Evolutionary conservation across 1,140 invertebrate species (phyloP).

Genomic region (Gonatopus flavifemur): DNA sequence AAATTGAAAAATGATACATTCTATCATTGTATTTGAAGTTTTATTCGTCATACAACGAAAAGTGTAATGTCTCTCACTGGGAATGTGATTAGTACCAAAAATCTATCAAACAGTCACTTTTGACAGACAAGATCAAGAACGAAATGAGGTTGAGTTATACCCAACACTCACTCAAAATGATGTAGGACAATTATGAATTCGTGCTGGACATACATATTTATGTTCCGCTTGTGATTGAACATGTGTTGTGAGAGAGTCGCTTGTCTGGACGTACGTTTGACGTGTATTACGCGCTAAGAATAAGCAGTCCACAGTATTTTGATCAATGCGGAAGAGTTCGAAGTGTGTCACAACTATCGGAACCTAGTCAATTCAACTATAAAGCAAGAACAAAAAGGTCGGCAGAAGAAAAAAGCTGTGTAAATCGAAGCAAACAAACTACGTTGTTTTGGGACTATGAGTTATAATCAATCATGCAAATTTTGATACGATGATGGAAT

Average conservation of each 20-base stretch:
- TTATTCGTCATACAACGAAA: background rate
- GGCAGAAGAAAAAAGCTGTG: no score
- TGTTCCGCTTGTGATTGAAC: background rate
- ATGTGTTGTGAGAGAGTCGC: background rate
- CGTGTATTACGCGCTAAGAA: constrained; percentile 8
- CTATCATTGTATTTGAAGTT: constrained; percentile 15
- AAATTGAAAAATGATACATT: no score
- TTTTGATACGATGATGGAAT: no score
- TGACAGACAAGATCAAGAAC: no score
- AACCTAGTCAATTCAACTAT: no score
- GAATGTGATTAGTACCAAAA: no score
- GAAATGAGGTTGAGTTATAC: constrained; percentile 7
- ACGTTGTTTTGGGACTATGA: no score
- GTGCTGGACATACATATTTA: background rate
- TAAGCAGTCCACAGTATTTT: constrained; percentile 18
- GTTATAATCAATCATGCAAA: no score
- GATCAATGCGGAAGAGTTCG: constrained; percentile 43
- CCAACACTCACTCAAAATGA: constrained; percentile 7
- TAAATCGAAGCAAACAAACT: no score
- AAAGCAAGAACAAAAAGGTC: no score
- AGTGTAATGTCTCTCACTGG: no score
- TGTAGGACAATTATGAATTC: background rate
- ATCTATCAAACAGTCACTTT: no score
- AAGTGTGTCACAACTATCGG: constrained; percentile 37
- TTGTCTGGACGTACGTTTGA: constrained; percentile 14